Evolutionary conservation across 2,888 invertebrate species (phyloP).

Genomic region (Rhagophthalmus giganteus): DNA sequence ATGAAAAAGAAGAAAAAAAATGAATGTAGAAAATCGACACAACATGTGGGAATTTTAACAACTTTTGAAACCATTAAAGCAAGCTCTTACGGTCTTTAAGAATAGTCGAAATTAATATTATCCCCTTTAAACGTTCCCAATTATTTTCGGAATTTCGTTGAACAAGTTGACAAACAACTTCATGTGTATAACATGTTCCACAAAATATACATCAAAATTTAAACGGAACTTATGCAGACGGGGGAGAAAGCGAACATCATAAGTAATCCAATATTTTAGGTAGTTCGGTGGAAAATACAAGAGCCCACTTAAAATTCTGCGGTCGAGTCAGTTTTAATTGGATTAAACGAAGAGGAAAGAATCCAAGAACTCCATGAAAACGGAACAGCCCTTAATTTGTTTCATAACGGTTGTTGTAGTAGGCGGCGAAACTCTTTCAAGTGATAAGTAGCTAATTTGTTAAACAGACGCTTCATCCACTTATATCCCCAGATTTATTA

Average conservation of each 20-base stretch:
- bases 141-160: too few species aligned
- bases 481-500: slow-evolving; percentile 52
- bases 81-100: too few species aligned
- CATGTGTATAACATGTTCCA: too few species aligned
- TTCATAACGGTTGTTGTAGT: slow-evolving; percentile 37
- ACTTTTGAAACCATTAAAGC: too few species aligned
- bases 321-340: slow-evolving; percentile 52
- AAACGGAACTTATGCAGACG: too few species aligned
- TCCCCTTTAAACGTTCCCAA: too few species aligned
- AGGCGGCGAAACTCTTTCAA: slow-evolving; percentile 49
- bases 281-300: slow-evolving; percentile 20
- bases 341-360: slow-evolving; percentile 50
- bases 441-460: slow-evolving; percentile 55
- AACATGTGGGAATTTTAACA: too few species aligned
- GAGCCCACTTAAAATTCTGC: slow-evolving; percentile 52
- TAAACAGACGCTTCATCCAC: slow-evolving; percentile 53
- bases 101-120: too few species aligned
- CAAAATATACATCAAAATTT: too few species aligned
- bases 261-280: neutral
- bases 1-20: too few species aligned
- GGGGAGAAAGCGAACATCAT: neutral
- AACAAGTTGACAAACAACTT: too few species aligned
- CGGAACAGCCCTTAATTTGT: slow-evolving; percentile 42
- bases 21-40: too few species aligned
- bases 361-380: slow-evolving; percentile 45